These are phyloP conservation scores for Ceratina australensis DNA, from an alignment of 1,140 invertebrate species.

Conservation along the genomic window DNA sequence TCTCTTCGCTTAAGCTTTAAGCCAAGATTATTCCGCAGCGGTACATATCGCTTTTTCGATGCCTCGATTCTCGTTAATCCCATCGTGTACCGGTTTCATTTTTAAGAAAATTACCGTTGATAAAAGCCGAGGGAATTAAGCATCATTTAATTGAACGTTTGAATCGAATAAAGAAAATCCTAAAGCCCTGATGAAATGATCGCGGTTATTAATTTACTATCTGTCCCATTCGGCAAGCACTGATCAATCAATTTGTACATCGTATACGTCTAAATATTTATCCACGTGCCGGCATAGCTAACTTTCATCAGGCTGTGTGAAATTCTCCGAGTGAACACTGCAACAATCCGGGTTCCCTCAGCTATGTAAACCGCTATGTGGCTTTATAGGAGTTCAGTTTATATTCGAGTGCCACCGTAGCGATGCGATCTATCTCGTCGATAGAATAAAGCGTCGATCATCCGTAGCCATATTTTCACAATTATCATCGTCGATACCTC, in stretches of 20 bases:
- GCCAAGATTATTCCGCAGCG: background rate
- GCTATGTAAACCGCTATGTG: slow-evolving; percentile 29
- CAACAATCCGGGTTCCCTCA: slow-evolving; percentile 14
- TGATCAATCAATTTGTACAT: background rate
- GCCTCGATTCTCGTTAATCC: too few species aligned
- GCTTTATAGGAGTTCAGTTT: background rate
- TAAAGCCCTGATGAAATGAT: too few species aligned
- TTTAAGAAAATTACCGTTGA: too few species aligned
- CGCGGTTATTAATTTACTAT: background rate
- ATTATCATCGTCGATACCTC: background rate
- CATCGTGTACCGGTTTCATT: too few species aligned
- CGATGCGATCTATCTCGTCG: background rate
- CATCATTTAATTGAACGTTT: too few species aligned
- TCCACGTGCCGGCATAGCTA: background rate
- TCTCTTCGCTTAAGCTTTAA: background rate
- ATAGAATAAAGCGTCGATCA: background rate
- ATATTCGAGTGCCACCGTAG: background rate
- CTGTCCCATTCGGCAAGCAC: background rate
- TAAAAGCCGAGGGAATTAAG: too few species aligned
- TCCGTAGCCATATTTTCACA: background rate
- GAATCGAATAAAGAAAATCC: too few species aligned
- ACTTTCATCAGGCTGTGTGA: slow-evolving; percentile 24
- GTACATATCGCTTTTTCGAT: background rate
- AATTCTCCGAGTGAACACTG: slow-evolving; percentile 15
- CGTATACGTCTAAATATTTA: background rate